Evolutionary conservation across 2,113 vertebrate species (phyloP), one percentile per base, ranked within the genome.

Genomic region (Phalacrocorax carbo): DNA sequence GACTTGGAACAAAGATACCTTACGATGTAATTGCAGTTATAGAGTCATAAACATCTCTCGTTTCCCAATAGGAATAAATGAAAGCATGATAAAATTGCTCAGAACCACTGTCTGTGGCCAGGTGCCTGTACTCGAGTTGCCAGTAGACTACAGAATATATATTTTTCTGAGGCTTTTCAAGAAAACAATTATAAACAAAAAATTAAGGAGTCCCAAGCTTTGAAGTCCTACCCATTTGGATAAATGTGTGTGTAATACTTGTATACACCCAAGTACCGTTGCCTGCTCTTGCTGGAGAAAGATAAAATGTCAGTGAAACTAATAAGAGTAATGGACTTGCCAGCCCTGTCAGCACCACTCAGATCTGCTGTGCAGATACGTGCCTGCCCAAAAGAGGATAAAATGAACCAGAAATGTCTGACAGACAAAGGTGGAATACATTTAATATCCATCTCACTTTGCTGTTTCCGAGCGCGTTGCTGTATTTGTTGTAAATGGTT

Each of bases 1-100:
- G 80, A 5, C 30, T 7, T 16, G 40, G 64, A 19, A 17, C 48
- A 34, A 30, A 46, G 42, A 5, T 8, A n/a, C 5, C 36, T 40
- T 4, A 3, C 1, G 18, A 8, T 9, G 7, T 4, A 21, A 36
- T 5, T 82, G 42, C n/a, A 51, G 32, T 30, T 40, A 20, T 1
- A 38, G 58, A 23, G 25, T 27, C 3, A 72, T 61, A 44, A 49
- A 2, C 55, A 4, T 11, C 7, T 7, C 7, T 8, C 19, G 26
- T 13, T 72, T 61, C 9, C 52, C 48, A 14, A 15, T 25, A n/a
- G 72, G 22, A 49, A 46, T 4, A 70, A 80, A 73, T 6, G 23
- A 29, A 15, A 8, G 2, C 0, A 13, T n/a, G 49, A 44, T 25
- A 60, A 60, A 54, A 20, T 23, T 10, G 4, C 65, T 49, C 36